These are phyloP conservation scores for Brachionus rubens DNA, from an alignment of 1,140 invertebrate species.

Conservation along the genomic window DNA sequence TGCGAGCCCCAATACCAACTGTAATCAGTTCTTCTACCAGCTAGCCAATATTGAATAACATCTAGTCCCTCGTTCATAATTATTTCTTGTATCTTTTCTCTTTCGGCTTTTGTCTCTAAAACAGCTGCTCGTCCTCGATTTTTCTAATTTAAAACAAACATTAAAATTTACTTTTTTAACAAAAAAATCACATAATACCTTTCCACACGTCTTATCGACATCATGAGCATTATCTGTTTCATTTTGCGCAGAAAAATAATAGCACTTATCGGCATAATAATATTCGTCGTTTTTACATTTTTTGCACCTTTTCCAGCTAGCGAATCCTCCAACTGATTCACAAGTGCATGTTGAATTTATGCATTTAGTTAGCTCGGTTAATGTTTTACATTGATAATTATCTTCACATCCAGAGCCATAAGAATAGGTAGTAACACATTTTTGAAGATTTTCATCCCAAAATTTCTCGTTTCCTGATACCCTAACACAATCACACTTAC, in stretches of 20 bases:
- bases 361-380: background rate
- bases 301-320: conserved; percentile 5
- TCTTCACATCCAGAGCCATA: background rate
- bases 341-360: background rate
- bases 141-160: too few species aligned
- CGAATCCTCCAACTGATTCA: background rate
- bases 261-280: background rate
- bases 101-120: too few species aligned
- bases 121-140: too few species aligned
- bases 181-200: too few species aligned
- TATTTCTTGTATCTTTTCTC: too few species aligned
- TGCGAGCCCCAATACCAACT: too few species aligned
- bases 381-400: background rate
- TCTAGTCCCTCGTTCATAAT: too few species aligned
- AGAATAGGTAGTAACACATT: background rate
- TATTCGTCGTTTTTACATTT: background rate
- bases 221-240: conserved; percentile 17
- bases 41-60: too few species aligned
- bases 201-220: too few species aligned
- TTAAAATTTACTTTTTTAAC: too few species aligned
- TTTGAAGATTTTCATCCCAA: background rate
- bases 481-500: background rate
- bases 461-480: background rate
- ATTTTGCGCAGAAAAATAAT: background rate
- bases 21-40: too few species aligned